phyloP scores from a whole-genome alignment of 2,888 invertebrate genomes.

The Spodoptera picta region DNA sequence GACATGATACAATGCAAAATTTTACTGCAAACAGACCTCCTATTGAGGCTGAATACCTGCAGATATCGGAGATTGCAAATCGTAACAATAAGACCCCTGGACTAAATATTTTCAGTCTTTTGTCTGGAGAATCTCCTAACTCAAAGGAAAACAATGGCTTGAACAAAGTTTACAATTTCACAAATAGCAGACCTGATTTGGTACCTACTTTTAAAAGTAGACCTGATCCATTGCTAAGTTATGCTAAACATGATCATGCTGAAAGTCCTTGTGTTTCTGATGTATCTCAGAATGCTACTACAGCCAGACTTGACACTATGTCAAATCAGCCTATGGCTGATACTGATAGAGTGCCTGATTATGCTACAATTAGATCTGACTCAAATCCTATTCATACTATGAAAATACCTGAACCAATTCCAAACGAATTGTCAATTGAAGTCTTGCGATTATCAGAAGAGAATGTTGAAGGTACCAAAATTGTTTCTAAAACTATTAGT shows the following conservation, averaged over 20 bases:
- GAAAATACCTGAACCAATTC: slow-evolving; percentile 57
- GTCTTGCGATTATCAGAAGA: slow-evolving; percentile 59
- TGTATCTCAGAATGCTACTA: slow-evolving; percentile 3
- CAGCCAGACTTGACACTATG: slow-evolving; percentile 14
- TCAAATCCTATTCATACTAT: slow-evolving; percentile 9
- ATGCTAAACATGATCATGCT: slow-evolving; percentile 6
- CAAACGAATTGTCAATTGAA: slow-evolving; percentile 68
- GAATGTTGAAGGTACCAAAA: slow-evolving; percentile 40
- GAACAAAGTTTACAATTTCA: slow-evolving; percentile 7
- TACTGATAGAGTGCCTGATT: slow-evolving; percentile 7
- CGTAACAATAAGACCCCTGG: slow-evolving; percentile 6
- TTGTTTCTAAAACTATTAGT: slow-evolving; percentile 60
- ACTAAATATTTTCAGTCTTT: slow-evolving; percentile 2
- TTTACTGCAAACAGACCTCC: slow-evolving; percentile 33
- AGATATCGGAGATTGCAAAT: slow-evolving; percentile 25
- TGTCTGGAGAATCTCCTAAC: slow-evolving; percentile 24
- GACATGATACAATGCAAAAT: slow-evolving; percentile 57
- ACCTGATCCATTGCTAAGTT: slow-evolving; percentile 17
- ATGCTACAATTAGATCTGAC: slow-evolving; percentile 19
- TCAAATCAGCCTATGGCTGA: slow-evolving; percentile 4
- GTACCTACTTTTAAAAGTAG: slow-evolving; percentile 12
- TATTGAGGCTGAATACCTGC: slow-evolving; percentile 50
- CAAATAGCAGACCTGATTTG: slow-evolving; percentile 20
- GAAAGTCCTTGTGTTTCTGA: slow-evolving; percentile 16
- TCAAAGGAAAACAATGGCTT: slow-evolving; percentile 9